Conservation (phyloP, 2,113 vertebrate species). For the Planiliza haematocheilus region DNA sequence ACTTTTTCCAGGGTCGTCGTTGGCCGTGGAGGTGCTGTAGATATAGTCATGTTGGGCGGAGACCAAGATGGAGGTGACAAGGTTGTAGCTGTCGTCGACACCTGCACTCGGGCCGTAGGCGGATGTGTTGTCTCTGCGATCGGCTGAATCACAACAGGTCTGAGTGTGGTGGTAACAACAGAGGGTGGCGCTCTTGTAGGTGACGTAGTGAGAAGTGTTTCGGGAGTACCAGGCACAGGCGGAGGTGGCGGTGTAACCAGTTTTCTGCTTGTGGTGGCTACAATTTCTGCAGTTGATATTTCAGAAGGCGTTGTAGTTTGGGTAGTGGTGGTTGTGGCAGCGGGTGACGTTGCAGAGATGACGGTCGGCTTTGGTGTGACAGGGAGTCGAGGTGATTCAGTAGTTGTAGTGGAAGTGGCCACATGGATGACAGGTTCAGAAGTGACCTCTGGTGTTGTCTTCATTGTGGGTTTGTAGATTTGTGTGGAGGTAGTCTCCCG, state of each 20-base stretch:
- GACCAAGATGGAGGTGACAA: slow-evolving; percentile 21
- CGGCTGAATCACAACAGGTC: slow-evolving; percentile 32
- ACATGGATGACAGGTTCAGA: slow-evolving; percentile 35
- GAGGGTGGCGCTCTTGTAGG: slow-evolving; percentile 35
- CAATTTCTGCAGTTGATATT: slow-evolving; percentile 32
- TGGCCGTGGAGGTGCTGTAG: slow-evolving; percentile 27
- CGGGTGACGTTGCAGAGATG: slow-evolving; percentile 21
- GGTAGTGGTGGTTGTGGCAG: slow-evolving; percentile 36
- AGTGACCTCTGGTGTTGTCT: slow-evolving; percentile 41
- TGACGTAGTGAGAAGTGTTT: slow-evolving; percentile 42
- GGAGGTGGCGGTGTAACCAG: slow-evolving; percentile 30
- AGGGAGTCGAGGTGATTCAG: slow-evolving; percentile 30
- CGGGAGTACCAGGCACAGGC: slow-evolving; percentile 24
- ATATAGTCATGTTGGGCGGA: slow-evolving; percentile 38
- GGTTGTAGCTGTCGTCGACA: slow-evolving; percentile 52
- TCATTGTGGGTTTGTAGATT: slow-evolving; percentile 54
- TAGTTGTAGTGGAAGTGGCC: slow-evolving; percentile 47
- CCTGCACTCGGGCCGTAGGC: slow-evolving; percentile 55
- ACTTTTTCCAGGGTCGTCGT: slow-evolving; percentile 58
- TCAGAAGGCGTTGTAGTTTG: slow-evolving; percentile 33
- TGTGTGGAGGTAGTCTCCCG: slow-evolving; percentile 49
- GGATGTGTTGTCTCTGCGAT: slow-evolving; percentile 58
- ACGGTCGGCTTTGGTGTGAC: slow-evolving; percentile 19
- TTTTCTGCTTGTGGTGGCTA: slow-evolving; percentile 42
- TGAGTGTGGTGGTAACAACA: slow-evolving; percentile 49